Evolutionary conservation across 2,888 invertebrate species (phyloP).

Genomic region (Syrista parreyssii): DNA sequence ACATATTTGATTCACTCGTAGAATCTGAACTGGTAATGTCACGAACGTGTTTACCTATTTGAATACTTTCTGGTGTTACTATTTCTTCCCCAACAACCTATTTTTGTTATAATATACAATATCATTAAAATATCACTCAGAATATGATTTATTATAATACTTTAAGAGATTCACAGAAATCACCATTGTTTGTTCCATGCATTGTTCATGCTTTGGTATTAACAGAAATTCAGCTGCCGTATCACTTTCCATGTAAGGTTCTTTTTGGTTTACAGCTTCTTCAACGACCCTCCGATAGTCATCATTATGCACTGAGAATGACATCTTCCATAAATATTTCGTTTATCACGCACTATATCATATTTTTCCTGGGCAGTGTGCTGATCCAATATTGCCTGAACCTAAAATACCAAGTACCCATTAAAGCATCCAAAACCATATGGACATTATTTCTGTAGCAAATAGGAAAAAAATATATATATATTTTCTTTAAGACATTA

Average conservation of each 20-base stretch:
- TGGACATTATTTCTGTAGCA: neutral
- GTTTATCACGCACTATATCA: neutral
- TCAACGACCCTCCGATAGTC: constrained; percentile 33
- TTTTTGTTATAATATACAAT: neutral
- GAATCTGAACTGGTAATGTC: constrained; percentile 3
- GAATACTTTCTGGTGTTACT: neutral
- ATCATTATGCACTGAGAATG: constrained; percentile 32
- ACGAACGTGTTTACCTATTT: neutral
- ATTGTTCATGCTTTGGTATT: constrained; percentile 31
- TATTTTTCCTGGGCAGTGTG: neutral
- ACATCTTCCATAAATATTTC: constrained; percentile 31
- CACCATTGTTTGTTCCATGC: constrained; percentile 37
- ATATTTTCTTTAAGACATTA: neutral
- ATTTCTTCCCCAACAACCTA: constrained; percentile 2
- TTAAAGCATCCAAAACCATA: neutral
- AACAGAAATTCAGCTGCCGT: constrained; percentile 29
- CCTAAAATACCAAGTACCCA: neutral
- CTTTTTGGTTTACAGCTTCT: constrained; percentile 27
- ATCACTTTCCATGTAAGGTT: constrained; percentile 26
- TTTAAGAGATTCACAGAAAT: neutral
- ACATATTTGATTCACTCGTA: constrained; percentile 4
- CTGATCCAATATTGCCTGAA: neutral
- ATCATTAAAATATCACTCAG: neutral
- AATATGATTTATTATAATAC: neutral
- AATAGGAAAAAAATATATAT: neutral